These are phyloP conservation scores for Ylistrum balloti DNA, from an alignment of 1,140 invertebrate species.

Conservation along the genomic window DNA sequence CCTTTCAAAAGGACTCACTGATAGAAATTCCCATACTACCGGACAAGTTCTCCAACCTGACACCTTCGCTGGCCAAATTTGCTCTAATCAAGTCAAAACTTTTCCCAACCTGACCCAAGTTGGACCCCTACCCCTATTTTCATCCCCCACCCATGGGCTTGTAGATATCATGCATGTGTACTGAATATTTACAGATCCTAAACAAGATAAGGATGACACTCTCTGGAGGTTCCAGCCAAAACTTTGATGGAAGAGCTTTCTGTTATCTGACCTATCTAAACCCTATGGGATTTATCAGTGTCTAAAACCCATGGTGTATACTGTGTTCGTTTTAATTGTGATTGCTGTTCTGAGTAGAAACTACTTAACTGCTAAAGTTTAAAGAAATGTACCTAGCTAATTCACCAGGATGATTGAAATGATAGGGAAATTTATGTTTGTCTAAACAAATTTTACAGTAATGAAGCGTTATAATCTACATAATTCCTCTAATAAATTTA, in stretches of 20 bases:
- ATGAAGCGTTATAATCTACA: no score
- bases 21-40: neutral
- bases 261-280: neutral
- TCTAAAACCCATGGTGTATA: neutral
- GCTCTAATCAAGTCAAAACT: neutral
- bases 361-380: no score
- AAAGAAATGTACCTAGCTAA: no score
- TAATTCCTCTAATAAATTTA: no score
- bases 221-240: neutral
- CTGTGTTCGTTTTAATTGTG: neutral
- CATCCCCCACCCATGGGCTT: neutral
- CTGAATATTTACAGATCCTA: neutral
- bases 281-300: constrained; percentile 7
- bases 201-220: neutral
- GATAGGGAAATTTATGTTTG: no score
- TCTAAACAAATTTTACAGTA: no score
- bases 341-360: no score
- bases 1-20: neutral
- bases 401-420: no score
- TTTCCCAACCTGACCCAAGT: neutral
- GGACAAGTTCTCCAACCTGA: neutral
- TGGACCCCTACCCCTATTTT: neutral
- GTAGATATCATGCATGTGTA: constrained; percentile 15
- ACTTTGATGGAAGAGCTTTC: neutral
- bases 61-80: constrained; percentile 2